Evolutionary conservation across 2,113 vertebrate genomes (phyloP).

Genomic region (Oxyura jamaicensis): DNA sequence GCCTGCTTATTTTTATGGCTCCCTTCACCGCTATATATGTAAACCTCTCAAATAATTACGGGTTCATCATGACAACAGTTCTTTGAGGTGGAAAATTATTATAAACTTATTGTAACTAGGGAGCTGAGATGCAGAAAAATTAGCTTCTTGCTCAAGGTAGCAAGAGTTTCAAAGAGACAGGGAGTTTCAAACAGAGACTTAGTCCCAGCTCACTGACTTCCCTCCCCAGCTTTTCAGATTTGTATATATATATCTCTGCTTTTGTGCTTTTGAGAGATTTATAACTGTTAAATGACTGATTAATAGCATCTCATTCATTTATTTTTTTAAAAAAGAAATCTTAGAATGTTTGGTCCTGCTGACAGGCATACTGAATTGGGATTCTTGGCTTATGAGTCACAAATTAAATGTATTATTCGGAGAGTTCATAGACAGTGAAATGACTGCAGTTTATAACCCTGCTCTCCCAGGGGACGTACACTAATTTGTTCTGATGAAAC

Average conservation of each 20-base stretch:
- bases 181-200: background rate
- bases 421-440: background rate
- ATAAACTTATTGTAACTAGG: background rate
- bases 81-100: background rate
- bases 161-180: background rate
- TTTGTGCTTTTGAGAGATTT: background rate
- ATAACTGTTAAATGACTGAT: background rate
- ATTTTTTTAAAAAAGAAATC: background rate
- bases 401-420: slow-evolving; percentile 57
- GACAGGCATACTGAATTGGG: background rate
- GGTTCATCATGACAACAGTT: background rate
- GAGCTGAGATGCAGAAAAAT: background rate
- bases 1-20: background rate
- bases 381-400: slow-evolving; percentile 38
- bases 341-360: background rate
- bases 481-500: slow-evolving; percentile 29
- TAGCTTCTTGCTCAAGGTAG: background rate
- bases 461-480: background rate
- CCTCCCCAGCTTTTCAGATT: background rate
- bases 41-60: background rate
- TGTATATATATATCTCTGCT: background rate
- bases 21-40: background rate
- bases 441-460: background rate
- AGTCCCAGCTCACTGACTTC: background rate
- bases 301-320: background rate